Evolutionary conservation across 1,140 invertebrate genomes (phyloP).

Genomic region (Uloborus diversus): DNA sequence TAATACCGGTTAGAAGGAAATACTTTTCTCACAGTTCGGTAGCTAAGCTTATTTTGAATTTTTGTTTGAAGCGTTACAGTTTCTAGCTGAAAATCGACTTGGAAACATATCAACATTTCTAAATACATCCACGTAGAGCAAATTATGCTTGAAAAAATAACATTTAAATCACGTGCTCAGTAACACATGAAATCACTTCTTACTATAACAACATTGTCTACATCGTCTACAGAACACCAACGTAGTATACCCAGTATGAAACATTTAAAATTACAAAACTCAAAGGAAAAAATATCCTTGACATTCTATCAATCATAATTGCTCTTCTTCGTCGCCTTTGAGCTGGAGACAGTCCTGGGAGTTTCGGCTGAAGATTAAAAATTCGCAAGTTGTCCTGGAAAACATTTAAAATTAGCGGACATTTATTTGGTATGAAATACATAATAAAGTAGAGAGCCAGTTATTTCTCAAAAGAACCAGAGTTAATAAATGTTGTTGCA

Average conservation of each 20-base stretch:
- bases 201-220: too few relatives aligned
- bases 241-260: constrained; percentile 85
- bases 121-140: too few relatives aligned
- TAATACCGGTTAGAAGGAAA: too few relatives aligned
- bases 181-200: neutral
- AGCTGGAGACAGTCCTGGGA: constrained; percentile 51
- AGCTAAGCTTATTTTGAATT: too few relatives aligned
- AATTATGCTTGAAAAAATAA: neutral
- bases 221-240: constrained; percentile 27
- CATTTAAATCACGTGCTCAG: neutral
- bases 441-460: too few relatives aligned
- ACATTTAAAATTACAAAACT: constrained; percentile 85
- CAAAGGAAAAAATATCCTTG: constrained; percentile 85
- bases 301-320: constrained; percentile 85
- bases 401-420: neutral
- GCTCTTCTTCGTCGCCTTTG: constrained; percentile 69
- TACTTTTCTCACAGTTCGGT: too few relatives aligned
- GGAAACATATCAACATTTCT: too few relatives aligned
- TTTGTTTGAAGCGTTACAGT: too few relatives aligned
- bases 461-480: too few relatives aligned
- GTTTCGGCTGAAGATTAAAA: constrained; percentile 55
- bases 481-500: too few relatives aligned
- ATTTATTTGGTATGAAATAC: neutral
- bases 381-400: constrained; percentile 40
- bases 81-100: too few relatives aligned